Conservation (phyloP, 2,888 invertebrate genomes). For the Microdon myrmicae region DNA sequence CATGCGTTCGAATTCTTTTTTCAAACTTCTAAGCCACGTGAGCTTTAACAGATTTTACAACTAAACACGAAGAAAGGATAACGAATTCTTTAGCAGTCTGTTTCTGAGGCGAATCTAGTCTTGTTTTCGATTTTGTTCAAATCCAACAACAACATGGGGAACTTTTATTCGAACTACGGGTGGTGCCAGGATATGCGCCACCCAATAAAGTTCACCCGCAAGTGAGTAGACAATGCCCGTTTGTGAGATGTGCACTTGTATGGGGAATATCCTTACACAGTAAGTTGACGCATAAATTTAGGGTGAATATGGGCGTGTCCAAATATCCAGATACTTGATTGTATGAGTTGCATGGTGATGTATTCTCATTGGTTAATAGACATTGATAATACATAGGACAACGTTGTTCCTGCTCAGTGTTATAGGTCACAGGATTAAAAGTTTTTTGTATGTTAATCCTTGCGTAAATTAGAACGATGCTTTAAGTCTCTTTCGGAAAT, state of each 20-base stretch:
- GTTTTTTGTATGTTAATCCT: conserved; percentile 42
- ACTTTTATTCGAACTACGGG: conserved; percentile 28
- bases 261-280: no score
- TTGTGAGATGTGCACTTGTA: no score
- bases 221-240: neutral
- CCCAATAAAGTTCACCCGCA: conserved; percentile 24
- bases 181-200: conserved; percentile 33
- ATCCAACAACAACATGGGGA: no score
- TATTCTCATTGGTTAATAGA: conserved; percentile 37
- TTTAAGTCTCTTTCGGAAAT: conserved; percentile 37
- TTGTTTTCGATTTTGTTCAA: conserved; percentile 48
- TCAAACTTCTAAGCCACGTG: conserved; percentile 57
- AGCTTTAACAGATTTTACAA: conserved; percentile 66
- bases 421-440: conserved; percentile 51
- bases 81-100: conserved; percentile 65
- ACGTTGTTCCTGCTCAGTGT: conserved; percentile 43
- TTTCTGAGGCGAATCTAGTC: conserved; percentile 46
- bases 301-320: conserved; percentile 45
- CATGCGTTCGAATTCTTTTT: conserved; percentile 31
- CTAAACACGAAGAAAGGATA: conserved; percentile 66
- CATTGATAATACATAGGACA: conserved; percentile 28
- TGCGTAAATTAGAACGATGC: conserved; percentile 48
- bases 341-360: conserved; percentile 22
- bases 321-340: conserved; percentile 1
- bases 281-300: conserved; percentile 44